Percentiles rank a stretch among this genome's conserved stretches.
Conservation (phyloP, 2,888 invertebrate species). For the Epirrhoe alternata region DNA sequence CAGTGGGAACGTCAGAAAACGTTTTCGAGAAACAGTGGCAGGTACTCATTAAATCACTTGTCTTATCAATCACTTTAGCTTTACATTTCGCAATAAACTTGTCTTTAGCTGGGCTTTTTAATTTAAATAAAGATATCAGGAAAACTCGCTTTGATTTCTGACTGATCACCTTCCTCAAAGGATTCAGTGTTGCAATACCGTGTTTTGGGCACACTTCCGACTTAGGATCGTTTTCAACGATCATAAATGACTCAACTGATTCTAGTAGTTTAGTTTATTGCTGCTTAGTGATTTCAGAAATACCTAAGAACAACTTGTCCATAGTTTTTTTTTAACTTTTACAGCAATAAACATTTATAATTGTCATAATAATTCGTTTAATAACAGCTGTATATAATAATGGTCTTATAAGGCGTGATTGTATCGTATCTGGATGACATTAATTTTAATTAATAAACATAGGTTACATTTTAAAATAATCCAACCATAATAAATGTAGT, state of each 20-base stretch:
- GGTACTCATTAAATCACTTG: slow-evolving; percentile 7
- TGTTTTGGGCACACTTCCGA: too few relatives aligned
- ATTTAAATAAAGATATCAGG: not conserved
- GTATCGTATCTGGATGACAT: slow-evolving; percentile 28
- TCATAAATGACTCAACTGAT: too few relatives aligned
- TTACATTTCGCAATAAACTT: slow-evolving; percentile 2
- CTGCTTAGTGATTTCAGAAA: too few relatives aligned
- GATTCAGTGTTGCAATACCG: too few relatives aligned
- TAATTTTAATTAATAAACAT: slow-evolving; percentile 11
- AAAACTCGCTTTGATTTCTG: not conserved
- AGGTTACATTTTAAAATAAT: too few relatives aligned
- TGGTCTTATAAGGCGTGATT: slow-evolving; percentile 35
- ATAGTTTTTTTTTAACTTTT: too few relatives aligned
- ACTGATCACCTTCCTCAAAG: not conserved
- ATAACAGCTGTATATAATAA: slow-evolving; percentile 39
- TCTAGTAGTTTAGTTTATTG: too few relatives aligned
- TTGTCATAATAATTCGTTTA: slow-evolving; percentile 30
- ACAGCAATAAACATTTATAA: slow-evolving; percentile 22
- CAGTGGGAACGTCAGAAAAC: slow-evolving; percentile 11
- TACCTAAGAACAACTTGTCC: not conserved
- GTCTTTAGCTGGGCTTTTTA: not conserved
- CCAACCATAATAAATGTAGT: too few relatives aligned
- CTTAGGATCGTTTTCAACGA: too few relatives aligned
- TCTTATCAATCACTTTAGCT: slow-evolving; percentile 1
- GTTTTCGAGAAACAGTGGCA: not conserved